Evolutionary conservation across 2,113 vertebrate genomes (phyloP), one percentile per base, ranked within the genome.

Genomic region (Montifringilla adamsi): DNA sequence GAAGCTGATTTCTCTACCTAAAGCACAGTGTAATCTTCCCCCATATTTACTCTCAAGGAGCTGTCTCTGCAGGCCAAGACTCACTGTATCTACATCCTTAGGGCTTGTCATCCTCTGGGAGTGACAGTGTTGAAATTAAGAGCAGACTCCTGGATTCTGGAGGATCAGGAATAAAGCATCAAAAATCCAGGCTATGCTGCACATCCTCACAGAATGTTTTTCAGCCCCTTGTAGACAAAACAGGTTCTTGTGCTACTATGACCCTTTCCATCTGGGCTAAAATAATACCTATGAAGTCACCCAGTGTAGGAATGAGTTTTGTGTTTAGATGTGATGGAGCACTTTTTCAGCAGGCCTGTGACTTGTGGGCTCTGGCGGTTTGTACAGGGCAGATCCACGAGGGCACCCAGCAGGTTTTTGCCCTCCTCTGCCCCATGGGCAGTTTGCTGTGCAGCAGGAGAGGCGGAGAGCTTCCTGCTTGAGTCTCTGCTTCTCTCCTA

Each of bases 191-290:
- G 27, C 62, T 30, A 0, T 13, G 30, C 27, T 46, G 26, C 31
- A 19, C 21, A 4, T 75, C 23, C 43, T 75, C n/a, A 10, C 27
- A 35, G 44, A 20, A 5, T 11, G 28, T 7, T 64, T 79, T 91
- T 83, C 31, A 52, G 12, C 23, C 31, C 15, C 28, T 66, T 43
- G 12, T 9, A 69, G 66, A 10, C 53, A 50, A 44, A 72, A 44
- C 6, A 13, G 0, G 2, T 79, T 72, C 8, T 5, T 3, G 30
- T 44, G 3, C 28, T 75, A 5, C 10, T 37, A 7, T 15, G 22
- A 49, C 10, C 20, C 26, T 37, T 52, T 43, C n/a, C 21, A 21
- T 74, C 30, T 63, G 56, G 33, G 43, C 77, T 87, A 27, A 59
- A 11, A 16, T 12, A 37, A 50, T 23, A 28, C 46, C 79, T 79